A percentile compares a stretch with the other conserved stretches of the same genome.
Conservation (phyloP, 2,888 invertebrate genomes). For the Apantesis nais region DNA sequence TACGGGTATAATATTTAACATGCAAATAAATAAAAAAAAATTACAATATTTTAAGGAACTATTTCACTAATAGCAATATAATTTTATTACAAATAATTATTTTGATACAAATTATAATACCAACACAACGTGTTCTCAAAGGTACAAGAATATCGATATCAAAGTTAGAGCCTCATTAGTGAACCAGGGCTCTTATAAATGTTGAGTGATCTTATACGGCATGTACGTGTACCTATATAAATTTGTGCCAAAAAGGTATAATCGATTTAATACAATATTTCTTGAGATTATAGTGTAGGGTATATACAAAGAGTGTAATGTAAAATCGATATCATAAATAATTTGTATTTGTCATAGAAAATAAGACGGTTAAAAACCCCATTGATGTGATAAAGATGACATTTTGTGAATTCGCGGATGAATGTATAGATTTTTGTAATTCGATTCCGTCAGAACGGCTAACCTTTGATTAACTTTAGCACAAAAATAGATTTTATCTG, state of each 20-base stretch:
- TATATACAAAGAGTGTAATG: not conserved
- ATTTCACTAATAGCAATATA: not conserved
- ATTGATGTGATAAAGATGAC: no score
- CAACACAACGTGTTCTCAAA: constrained; percentile 25
- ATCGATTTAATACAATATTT: not conserved
- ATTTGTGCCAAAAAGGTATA: not conserved
- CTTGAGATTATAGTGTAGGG: not conserved
- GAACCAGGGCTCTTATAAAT: constrained; percentile 7
- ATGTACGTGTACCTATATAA: not conserved
- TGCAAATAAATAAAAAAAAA: no score
- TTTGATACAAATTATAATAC: not conserved
- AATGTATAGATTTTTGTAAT: no score
- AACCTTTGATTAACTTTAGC: no score
- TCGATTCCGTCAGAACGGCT: no score
- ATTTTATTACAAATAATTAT: not conserved
- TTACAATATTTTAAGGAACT: not conserved
- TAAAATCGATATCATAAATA: not conserved
- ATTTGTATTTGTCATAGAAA: no score
- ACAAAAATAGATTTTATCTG: no score
- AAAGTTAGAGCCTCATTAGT: constrained; percentile 45
- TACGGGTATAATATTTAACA: no score
- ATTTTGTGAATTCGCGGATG: no score
- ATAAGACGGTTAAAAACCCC: no score
- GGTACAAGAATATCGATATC: constrained; percentile 49
- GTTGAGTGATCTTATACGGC: not conserved